A percentile compares a stretch with the other conserved stretches of the same genome.
These are phyloP conservation scores for Actinopyga echinites DNA, from an alignment of 53 echinoderm and acorn worm species.

Conservation along the genomic window DNA sequence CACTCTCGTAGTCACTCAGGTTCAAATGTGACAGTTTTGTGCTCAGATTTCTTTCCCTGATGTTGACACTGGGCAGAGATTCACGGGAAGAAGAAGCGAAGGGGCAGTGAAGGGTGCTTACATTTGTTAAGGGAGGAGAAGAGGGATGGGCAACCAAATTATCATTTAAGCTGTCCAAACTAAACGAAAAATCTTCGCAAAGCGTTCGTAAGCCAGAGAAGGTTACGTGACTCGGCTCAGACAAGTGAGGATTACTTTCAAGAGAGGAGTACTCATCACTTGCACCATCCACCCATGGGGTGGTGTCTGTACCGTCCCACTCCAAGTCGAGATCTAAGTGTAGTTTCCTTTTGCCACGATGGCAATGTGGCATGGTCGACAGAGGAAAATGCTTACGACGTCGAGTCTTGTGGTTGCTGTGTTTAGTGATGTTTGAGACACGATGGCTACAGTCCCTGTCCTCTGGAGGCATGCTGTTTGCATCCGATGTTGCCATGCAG, in stretches of 20 bases:
- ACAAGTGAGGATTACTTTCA: constrained; percentile 19
- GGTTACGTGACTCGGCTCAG: neutral
- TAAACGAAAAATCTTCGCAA: constrained; percentile 79
- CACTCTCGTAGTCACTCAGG: constrained; percentile 36
- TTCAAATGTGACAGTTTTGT: constrained; percentile 28
- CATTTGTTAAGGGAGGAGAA: neutral
- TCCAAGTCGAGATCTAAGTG: constrained; percentile 25
- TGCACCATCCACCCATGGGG: constrained; percentile 18
- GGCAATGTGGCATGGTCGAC: constrained; percentile 35
- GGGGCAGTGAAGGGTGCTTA: constrained; percentile 3
- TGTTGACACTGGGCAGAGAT: neutral
- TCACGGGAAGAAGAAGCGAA: constrained; percentile 13
- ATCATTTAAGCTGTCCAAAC: constrained; percentile 95
- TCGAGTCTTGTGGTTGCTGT: neutral
- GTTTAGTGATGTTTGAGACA: neutral
- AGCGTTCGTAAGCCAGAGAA: constrained; percentile 12
- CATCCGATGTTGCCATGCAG: constrained; percentile 35
- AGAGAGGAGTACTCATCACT: constrained; percentile 30
- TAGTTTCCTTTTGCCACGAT: constrained; percentile 42
- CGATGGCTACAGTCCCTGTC: constrained; percentile 6
- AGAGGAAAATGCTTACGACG: constrained; percentile 37
- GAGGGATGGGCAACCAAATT: constrained; percentile 66
- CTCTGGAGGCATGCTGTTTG: constrained; percentile 7
- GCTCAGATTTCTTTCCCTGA: constrained; percentile 43
- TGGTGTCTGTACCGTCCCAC: constrained; percentile 12